phyloP scores from a whole-genome alignment of 2,888 invertebrate genomes.

The Hetaerina titia region DNA sequence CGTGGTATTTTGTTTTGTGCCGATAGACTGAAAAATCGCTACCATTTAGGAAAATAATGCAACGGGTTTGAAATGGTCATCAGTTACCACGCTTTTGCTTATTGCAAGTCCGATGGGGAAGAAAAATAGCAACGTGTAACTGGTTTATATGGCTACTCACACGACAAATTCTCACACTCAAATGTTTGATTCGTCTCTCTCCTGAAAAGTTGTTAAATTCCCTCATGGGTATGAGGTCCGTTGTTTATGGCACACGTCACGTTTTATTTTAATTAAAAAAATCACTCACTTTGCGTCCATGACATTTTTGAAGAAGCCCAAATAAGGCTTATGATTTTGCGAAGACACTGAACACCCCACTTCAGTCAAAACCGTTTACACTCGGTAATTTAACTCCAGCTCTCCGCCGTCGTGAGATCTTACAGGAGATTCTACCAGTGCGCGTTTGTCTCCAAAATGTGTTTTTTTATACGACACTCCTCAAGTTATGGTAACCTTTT shows the following conservation, averaged over 20 bases:
- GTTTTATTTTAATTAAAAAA: constrained; percentile 18
- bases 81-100: constrained; percentile 58
- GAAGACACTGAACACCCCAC: background rate
- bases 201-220: constrained; percentile 11
- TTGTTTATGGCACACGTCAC: constrained; percentile 47
- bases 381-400: background rate
- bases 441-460: background rate
- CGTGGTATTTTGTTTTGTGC: constrained; percentile 56
- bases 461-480: background rate
- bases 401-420: background rate
- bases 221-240: constrained; percentile 37
- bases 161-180: constrained; percentile 53
- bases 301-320: background rate
- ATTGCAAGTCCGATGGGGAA: constrained; percentile 56
- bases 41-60: constrained; percentile 64
- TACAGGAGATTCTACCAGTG: background rate
- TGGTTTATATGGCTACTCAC: constrained; percentile 55
- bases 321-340: background rate
- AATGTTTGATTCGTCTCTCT: constrained; percentile 44
- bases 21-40: constrained; percentile 62
- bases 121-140: constrained; percentile 56
- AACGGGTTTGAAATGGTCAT: constrained; percentile 51
- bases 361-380: background rate
- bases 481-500: constrained; percentile 49
- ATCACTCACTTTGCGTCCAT: constrained; percentile 33